Evolutionary conservation across 2,888 invertebrate species (phyloP), one percentile per base, ranked within the genome.

Genomic region (Bhutanitis thaidina): DNA sequence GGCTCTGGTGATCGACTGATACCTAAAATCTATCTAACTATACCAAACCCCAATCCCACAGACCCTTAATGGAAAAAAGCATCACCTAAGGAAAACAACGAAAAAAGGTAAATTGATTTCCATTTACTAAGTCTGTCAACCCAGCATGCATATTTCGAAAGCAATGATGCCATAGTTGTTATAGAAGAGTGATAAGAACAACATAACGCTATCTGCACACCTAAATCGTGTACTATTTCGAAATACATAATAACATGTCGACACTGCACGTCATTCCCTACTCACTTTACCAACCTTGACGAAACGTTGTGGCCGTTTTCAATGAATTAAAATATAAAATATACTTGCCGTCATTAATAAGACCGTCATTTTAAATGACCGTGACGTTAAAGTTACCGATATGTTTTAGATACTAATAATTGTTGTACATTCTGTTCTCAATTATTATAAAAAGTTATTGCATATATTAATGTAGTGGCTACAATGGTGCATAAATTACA

Each of bases 401-500:
- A 39, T 25, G 12, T 25, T 20, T 39, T 39, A 20, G 10, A 32
- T 3, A 27, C 8, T 27, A 3, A 20, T 20, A 5, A 2, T 5
- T 20, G 20, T 20, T 20, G 2, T 2, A 20, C 20, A 20, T 20
- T 20, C 20, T 5, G 20, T 3, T 27, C 1, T 27, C 34, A 34
- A 12, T 34, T 34, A 34, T 34, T 34, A 7, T n/a, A 7, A 9
- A 34, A 10, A 34, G 5, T 7, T 12, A 4, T 13, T 30, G n/a
- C 5, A 3, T 10, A n/a, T n/a, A 30, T 14, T 15, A 15, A 15
- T 36, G 3, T 15, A 36, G 2, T 36, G 9, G 3, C 10, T 74
- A 72, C 13, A 64, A 81, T 85, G 84, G 79, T 85, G 64, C 62
- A 72, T 25, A 77, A 74, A 66, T 55, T 77, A 8, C 55, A 74